Evolutionary conservation across 2,113 vertebrate genomes (phyloP).

Genomic region (Melanotaenia duboulayi): DNA sequence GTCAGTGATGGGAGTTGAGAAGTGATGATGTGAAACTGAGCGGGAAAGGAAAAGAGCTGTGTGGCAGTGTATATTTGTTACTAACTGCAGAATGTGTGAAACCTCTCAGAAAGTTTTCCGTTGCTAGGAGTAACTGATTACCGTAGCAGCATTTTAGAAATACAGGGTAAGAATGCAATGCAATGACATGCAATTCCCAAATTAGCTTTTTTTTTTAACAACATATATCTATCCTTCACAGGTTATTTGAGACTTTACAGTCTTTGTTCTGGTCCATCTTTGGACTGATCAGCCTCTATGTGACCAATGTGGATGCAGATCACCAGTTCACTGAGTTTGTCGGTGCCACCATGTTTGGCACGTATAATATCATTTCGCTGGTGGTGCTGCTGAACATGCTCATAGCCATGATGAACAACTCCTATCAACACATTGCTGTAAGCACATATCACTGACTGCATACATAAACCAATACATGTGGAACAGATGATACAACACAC

Average conservation of each 20-base stretch:
- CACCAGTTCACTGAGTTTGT: constrained; percentile 98
- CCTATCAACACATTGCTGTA: constrained; percentile 98
- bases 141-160: not conserved
- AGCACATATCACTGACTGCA: constrained; percentile 70
- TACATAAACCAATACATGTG: not conserved
- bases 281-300: constrained; percentile 95
- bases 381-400: constrained; percentile 99
- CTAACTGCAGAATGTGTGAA: constrained; percentile 30
- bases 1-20: too few species aligned
- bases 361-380: constrained; percentile 97
- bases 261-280: constrained; percentile 99
- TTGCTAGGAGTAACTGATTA: constrained; percentile 20
- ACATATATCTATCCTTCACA: constrained; percentile 63
- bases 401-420: constrained; percentile 99
- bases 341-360: constrained; percentile 98
- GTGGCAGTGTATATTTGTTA: not conserved
- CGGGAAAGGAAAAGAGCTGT: constrained; percentile 3
- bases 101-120: not conserved
- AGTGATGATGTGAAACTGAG: constrained; percentile 26
- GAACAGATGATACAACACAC: not conserved
- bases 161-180: not conserved
- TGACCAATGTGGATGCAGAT: constrained; percentile 93
- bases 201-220: not conserved
- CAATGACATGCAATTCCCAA: not conserved
- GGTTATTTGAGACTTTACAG: constrained; percentile 97